phyloP scores from a whole-genome alignment of 2,888 invertebrate genomes.

The Nebria brevicollis region DNA sequence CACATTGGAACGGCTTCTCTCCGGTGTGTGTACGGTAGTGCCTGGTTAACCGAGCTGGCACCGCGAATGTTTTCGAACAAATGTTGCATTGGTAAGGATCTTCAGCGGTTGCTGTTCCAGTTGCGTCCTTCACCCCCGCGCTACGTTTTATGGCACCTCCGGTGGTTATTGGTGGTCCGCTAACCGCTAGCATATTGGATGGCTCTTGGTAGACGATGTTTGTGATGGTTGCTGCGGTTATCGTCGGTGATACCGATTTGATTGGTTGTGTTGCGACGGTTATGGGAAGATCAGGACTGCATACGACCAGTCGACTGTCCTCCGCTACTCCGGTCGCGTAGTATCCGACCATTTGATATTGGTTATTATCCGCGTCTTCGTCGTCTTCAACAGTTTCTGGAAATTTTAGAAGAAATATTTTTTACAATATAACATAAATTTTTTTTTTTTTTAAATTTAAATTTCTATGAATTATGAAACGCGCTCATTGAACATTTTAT shows the following conservation, averaged over 20 bases:
- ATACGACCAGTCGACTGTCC: slow-evolving; percentile 63
- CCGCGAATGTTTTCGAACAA: slow-evolving; percentile 90
- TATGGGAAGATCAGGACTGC: slow-evolving; percentile 69
- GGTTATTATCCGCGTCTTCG: not conserved
- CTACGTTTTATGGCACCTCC: slow-evolving; percentile 45
- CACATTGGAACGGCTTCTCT: slow-evolving; percentile 90
- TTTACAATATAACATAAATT: no score
- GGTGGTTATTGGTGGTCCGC: not conserved
- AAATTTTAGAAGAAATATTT: not conserved
- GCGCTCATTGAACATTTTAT: no score
- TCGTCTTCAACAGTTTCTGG: not conserved
- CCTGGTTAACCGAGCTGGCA: slow-evolving; percentile 84
- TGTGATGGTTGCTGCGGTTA: not conserved
- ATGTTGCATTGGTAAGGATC: slow-evolving; percentile 91
- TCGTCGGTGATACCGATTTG: slow-evolving; percentile 50
- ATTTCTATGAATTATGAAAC: no score
- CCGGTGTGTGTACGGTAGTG: slow-evolving; percentile 92
- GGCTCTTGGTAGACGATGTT: slow-evolving; percentile 51
- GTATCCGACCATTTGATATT: slow-evolving; percentile 65
- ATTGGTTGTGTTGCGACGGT: slow-evolving; percentile 51
- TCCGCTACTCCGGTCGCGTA: slow-evolving; percentile 60
- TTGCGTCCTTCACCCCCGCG: slow-evolving; percentile 59
- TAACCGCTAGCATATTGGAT: slow-evolving; percentile 53
- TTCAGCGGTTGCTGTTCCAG: slow-evolving; percentile 56
- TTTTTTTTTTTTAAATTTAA: no score